phyloP scores from a whole-genome alignment of 1,140 invertebrate genomes.

The Campoletis sonorensis region DNA sequence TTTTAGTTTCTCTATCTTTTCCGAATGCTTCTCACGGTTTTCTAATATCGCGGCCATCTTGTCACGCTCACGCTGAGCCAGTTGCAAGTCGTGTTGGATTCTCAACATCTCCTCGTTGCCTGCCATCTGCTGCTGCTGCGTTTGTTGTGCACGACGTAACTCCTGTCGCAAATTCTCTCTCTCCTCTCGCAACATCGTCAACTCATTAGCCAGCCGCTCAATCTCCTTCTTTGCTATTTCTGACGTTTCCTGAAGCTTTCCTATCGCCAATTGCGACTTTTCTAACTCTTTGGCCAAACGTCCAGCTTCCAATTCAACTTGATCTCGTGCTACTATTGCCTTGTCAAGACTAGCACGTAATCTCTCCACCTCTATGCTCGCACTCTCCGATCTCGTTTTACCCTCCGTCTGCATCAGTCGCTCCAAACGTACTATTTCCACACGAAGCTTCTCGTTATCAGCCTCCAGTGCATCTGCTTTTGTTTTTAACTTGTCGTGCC shows the following conservation, averaged over 20 bases:
- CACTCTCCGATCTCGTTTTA: conserved; percentile 74
- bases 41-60: conserved; percentile 85
- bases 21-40: conserved; percentile 86
- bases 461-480: conserved; percentile 83
- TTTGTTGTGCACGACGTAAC: conserved; percentile 82
- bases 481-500: conserved; percentile 88
- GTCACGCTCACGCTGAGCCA: conserved; percentile 83
- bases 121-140: conserved; percentile 83
- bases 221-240: conserved; percentile 89
- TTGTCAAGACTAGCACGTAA: conserved; percentile 91
- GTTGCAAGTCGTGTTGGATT: conserved; percentile 83
- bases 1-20: conserved; percentile 89
- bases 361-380: conserved; percentile 86
- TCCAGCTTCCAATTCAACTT: conserved; percentile 90
- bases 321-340: conserved; percentile 85
- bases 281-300: conserved; percentile 91
- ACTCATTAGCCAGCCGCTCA: conserved; percentile 87
- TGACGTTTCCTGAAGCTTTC: conserved; percentile 88
- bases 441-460: conserved; percentile 85
- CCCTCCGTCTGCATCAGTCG: conserved; percentile 79
- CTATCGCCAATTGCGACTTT: conserved; percentile 87
- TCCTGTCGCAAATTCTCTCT: conserved; percentile 83
- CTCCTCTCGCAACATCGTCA: conserved; percentile 88
- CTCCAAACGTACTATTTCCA: conserved; percentile 83
- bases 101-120: conserved; percentile 76